Evolutionary conservation across 2,113 vertebrate species (phyloP), one percentile per base, ranked within the genome.

Genomic region (Hypomesus transpacificus): DNA sequence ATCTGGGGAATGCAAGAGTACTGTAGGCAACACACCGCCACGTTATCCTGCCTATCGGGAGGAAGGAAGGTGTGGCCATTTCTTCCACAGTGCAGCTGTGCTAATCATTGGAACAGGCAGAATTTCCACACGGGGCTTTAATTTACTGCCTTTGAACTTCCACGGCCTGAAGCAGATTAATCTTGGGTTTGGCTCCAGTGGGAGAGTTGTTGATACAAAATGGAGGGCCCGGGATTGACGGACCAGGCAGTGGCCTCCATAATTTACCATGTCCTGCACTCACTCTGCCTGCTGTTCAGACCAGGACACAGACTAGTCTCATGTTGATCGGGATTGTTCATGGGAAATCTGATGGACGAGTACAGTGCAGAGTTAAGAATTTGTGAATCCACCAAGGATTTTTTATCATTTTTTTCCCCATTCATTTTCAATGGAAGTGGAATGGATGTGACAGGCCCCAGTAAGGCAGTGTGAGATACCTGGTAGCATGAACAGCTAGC

Each of bases 101-200:
- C 84, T 82, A 85, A 85, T 85, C 86, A 84, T 85, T 80, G 85
- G 71, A 78, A 73, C 64, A 0, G 84, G 76, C 78, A 87, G 75
- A 73, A 83, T 84, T 90, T 90, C 85, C 86, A 85, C 87, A 80
- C 83, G 80, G 75, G 86, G 68, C 82, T 85, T 79, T 87, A 90
- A 93, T 92, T 93, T 91, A 94, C 82, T 79, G 81, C 88, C 87
- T 88, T 87, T 31, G 69, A 85, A 87, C 87, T 91, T 87, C 85
- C 84, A 92, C 80, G 82, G 90, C 87, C 84, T 84, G 58, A 82
- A 77, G 82, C 74, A 88, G 92, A 94, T 94, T 94, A 92, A 93
- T 92, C 84, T 87, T 83, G 80, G 80, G 83, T 83, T 83, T 53
- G 68, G 79, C 82, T 89, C 90, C 83, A 87, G 84, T 86, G 87